phyloP scores from a whole-genome alignment of 2,113 vertebrate genomes.

The Macrotus californicus region DNA sequence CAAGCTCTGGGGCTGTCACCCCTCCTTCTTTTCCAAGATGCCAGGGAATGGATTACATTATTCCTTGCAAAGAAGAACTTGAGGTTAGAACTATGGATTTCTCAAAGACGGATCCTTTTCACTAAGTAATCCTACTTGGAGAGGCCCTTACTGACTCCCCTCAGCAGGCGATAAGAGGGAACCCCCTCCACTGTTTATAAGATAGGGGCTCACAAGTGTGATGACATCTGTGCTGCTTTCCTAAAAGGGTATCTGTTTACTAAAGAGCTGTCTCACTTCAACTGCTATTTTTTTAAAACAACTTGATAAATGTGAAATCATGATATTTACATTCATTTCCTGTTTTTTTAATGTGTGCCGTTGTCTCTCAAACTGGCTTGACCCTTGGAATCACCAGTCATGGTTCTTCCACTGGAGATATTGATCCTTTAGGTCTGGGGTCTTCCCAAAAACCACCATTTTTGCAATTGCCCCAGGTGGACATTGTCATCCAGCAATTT shows the following conservation, averaged over 20 bases:
- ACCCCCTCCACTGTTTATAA: not conserved
- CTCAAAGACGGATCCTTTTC: slow-evolving; percentile 17
- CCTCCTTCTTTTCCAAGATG: not conserved
- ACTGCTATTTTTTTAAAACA: not conserved
- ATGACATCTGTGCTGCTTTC: not conserved
- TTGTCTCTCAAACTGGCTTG: not conserved
- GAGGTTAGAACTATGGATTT: slow-evolving; percentile 23
- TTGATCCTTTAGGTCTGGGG: not conserved
- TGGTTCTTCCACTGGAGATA: not conserved
- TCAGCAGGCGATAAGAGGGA: not conserved
- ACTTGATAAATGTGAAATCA: not conserved
- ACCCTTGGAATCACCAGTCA: not conserved
- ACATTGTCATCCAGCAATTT: not conserved
- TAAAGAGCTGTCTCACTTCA: not conserved
- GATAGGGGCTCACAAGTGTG: not conserved
- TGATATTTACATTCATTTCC: not conserved
- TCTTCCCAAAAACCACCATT: not conserved
- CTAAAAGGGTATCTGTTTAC: not conserved
- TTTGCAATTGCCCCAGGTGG: not conserved
- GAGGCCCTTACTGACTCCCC: not conserved
- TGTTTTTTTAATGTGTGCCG: not conserved
- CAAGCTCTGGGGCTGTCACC: not conserved
- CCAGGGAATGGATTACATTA: not conserved
- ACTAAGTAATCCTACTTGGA: not conserved
- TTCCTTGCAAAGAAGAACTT: not conserved